These are phyloP conservation scores for Pseudonaja textilis DNA, from an alignment of 2,113 vertebrate genomes.

Conservation along the genomic window DNA sequence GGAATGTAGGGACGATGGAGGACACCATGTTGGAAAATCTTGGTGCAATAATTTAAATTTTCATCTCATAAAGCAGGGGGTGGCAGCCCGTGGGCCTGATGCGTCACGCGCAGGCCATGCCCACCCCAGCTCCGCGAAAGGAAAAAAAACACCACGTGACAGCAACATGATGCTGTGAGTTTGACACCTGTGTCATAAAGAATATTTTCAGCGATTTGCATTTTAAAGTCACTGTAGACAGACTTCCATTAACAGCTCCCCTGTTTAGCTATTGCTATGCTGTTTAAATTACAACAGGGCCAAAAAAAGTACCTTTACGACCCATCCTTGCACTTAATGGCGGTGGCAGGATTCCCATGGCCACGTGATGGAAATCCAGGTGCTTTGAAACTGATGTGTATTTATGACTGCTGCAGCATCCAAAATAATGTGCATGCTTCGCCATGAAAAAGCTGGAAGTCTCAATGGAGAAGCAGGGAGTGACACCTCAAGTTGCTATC, in stretches of 20 bases:
- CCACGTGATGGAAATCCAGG: neutral
- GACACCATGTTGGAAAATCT: neutral
- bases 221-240: neutral
- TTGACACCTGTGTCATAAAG: too few relatives aligned
- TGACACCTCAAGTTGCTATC: neutral
- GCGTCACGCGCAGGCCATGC: accelerated
- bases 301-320: neutral
- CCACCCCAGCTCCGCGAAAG: too few relatives aligned
- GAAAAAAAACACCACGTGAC: too few relatives aligned
- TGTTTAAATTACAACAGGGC: neutral
- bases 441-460: neutral
- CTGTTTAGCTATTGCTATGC: neutral
- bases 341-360: neutral
- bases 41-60: neutral
- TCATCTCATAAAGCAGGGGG: neutral
- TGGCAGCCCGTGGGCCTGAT: too few relatives aligned
- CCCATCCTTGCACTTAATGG: neutral
- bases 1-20: neutral
- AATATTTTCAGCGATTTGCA: neutral
- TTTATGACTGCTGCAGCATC: neutral
- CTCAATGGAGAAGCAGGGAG: neutral
- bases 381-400: neutral
- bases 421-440: neutral
- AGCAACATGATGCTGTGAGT: too few relatives aligned
- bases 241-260: neutral